A percentile compares a stretch with the other conserved stretches of the same genome.
phyloP scores from a whole-genome alignment of 2,797 vertebrate genomes.

The Phalloptychus januarius region DNA sequence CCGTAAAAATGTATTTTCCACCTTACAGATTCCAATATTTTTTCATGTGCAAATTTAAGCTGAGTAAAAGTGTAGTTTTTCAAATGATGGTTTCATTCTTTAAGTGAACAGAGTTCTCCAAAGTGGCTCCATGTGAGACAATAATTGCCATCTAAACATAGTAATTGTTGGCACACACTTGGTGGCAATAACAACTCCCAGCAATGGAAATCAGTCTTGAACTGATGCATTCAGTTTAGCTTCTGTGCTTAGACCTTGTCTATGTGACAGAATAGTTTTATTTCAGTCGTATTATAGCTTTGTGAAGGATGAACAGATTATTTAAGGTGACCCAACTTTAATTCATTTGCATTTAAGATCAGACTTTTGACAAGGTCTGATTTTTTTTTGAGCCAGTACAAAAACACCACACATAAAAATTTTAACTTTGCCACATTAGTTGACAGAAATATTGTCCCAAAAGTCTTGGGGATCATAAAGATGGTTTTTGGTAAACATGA shows the following conservation, averaged over 20 bases:
- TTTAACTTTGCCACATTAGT: too few relatives aligned
- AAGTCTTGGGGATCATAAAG: not conserved
- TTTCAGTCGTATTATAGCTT: not conserved
- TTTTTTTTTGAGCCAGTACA: not conserved
- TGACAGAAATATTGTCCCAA: not conserved
- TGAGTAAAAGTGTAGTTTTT: not conserved
- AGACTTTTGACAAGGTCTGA: not conserved
- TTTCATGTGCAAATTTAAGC: not conserved
- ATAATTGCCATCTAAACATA: too few relatives aligned
- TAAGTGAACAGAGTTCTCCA: not conserved
- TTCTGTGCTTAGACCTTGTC: not conserved
- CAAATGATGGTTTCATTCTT: not conserved
- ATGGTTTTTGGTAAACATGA: not conserved
- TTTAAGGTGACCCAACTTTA: not conserved
- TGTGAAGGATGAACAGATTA: not conserved
- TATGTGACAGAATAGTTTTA: not conserved
- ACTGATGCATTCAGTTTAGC: too few relatives aligned
- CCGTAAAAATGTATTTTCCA: not conserved
- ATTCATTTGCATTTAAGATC: not conserved
- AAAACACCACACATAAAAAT: too few relatives aligned
- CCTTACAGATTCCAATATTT: not conserved
- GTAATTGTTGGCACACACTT: too few relatives aligned
- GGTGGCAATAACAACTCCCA: too few relatives aligned
- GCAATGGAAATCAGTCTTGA: too few relatives aligned
- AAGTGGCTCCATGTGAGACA: not conserved